Evolutionary conservation across 2,888 invertebrate genomes (phyloP).

Genomic region (Calliphora vomitoria): DNA sequence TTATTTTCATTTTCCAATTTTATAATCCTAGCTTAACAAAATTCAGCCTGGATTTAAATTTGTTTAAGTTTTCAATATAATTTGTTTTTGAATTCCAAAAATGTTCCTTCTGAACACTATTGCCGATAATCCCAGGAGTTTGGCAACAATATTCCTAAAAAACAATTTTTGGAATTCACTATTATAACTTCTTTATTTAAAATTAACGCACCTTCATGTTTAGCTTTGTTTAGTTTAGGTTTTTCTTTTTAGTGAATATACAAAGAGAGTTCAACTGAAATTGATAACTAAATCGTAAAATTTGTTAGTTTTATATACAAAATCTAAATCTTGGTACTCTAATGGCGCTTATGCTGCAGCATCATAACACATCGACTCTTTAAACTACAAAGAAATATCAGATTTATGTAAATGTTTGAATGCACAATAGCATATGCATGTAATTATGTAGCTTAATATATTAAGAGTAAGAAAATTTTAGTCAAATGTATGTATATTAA

Average conservation of each 20-base stretch:
- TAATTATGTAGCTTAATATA: background rate
- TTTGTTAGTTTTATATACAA: slow-evolving; percentile 56
- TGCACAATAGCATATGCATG: background rate
- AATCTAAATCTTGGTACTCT: background rate
- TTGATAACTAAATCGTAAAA: slow-evolving; percentile 44
- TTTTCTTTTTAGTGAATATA: slow-evolving; percentile 40
- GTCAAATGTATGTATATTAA: background rate
- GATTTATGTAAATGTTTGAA: background rate
- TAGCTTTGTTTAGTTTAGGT: slow-evolving; percentile 31
- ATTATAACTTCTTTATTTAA: background rate
- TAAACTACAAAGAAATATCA: background rate
- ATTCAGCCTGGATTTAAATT: too few species aligned
- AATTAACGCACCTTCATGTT: slow-evolving; percentile 66
- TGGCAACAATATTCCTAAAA: slow-evolving; percentile 19
- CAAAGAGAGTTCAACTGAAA: slow-evolving; percentile 56
- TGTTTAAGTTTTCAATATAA: too few species aligned
- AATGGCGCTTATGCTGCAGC: background rate
- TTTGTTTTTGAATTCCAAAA: background rate
- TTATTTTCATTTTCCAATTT: background rate
- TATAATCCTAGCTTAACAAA: too few species aligned
- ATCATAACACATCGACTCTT: background rate
- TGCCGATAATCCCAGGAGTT: slow-evolving; percentile 55
- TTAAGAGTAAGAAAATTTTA: background rate
- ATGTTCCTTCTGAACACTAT: background rate
- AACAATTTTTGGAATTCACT: background rate